Base-by-base conservation (phyloP, 2,797 vertebrate species). In the Spinus olivaceus region DNA sequence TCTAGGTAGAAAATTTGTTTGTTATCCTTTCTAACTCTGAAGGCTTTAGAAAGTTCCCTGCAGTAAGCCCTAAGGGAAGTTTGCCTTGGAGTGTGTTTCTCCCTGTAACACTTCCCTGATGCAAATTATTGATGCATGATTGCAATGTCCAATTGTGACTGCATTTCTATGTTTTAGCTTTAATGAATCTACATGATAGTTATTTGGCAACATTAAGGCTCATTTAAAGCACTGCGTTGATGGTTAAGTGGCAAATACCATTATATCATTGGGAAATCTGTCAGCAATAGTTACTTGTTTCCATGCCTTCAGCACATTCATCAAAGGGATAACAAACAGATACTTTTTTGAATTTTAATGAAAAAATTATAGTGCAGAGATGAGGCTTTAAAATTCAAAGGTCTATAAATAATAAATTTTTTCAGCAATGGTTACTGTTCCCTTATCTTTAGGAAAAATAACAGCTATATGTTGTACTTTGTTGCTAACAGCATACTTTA, bases 371-470 rank as follows among this genome's bases (percentile, higher is more conserved):
- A 83, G 61, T 83, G 67, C 72, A 80, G 49, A 86, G 71, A 46
- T 50, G 74, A 89, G 93, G 57, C 86, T 90, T 94, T 96, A 95
- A 95, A 97, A 97, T 97, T 94, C 90, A 95, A 92, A 94, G 79
- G 63, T 88, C 80, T 94, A 73, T 85, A 95, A 92, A 95, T 93
- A 95, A 95, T 92, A 49, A 96, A 90, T 92, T 81, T 91, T 96
- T 97, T 88, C 77, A 86, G 61, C 59, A 61, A 66, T 92, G 77
- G 79, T 90, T 95, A 88, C 84, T 49, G 33, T 90, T 95, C 80
- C 66, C 78, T 41, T 94, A 39, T 86, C 92, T 88, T 93, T 70
- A 73, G 86, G 86, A 82, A 76, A 95, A 94, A 82, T 70, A 93
- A 67, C 64, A 80, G 82, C 86, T 97, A 82, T 94, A 95, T 90